Evolutionary conservation across 2,888 invertebrate species (phyloP).

Genomic region (Papilio protenor): DNA sequence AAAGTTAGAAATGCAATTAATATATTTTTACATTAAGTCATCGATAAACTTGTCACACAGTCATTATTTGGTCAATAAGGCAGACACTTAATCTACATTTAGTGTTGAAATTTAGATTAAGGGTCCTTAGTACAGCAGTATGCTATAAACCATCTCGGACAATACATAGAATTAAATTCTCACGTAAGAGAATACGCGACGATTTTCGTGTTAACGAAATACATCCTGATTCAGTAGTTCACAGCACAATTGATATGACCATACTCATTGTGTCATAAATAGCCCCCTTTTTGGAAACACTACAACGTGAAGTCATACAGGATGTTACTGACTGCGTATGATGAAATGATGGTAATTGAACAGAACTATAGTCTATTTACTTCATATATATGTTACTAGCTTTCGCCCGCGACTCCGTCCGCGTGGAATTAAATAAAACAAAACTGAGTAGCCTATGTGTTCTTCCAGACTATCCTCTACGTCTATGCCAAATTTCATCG

Average conservation of each 20-base stretch:
- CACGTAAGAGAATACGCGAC: constrained; percentile 21
- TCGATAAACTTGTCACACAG: neutral
- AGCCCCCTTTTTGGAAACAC: constrained; percentile 58
- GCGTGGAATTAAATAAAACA: too few species aligned
- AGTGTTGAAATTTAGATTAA: neutral
- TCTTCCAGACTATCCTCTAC: too few species aligned
- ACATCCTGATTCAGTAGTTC: constrained; percentile 47
- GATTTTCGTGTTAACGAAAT: constrained; percentile 45
- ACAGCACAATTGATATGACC: constrained; percentile 59
- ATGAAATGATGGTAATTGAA: constrained; percentile 24
- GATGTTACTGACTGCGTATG: constrained; percentile 55
- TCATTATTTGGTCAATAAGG: neutral
- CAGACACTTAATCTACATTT: neutral
- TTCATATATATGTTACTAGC: neutral
- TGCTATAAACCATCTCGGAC: too few species aligned
- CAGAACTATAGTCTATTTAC: constrained; percentile 5
- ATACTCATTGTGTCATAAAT: constrained; percentile 52
- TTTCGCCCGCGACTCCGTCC: too few species aligned
- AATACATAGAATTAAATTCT: neutral
- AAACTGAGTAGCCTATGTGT: too few species aligned
- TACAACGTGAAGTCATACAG: constrained; percentile 68
- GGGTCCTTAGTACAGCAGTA: neutral
- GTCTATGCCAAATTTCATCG: too few species aligned
- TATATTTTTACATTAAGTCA: neutral
- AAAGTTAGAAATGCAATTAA: neutral